Evolutionary conservation across 1,140 invertebrate species (phyloP), one percentile per base, ranked within the genome.

Genomic region (Ladona fulva): DNA sequence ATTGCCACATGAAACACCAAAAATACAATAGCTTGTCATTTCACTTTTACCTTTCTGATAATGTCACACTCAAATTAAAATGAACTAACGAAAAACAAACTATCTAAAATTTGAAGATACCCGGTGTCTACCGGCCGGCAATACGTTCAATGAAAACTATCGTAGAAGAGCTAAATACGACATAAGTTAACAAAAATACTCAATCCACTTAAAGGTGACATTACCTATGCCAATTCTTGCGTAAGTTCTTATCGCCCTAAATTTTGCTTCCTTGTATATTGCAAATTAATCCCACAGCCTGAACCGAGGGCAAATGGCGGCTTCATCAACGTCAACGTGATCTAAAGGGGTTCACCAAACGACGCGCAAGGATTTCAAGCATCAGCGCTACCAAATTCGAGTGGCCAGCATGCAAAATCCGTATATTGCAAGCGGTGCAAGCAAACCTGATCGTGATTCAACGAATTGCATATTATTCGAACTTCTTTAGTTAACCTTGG

Each of bases 301-400:
- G 80, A 80, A 81, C 82, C 81, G 79, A 82, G 84, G 85, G 84
- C 84, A 90, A 91, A 91, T 91, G 90, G 90, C 91, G 90, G 89
- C 89, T 66, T 66, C 52, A 87, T 89, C 86, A 87, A 91, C 90
- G 90, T 91, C 90, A 91, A 91, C 90, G 91, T 91, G 90, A 91
- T 89, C 88, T 87, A 66, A 66, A 66, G 52, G 52, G 52, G 52
- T 66, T 66, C 52, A 66, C 52, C 52, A 66, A 66, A 66, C 52
- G 52, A 66, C 52, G 52, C 52, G 52, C 52, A 66, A 66, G 52
- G 52, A 66, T 66, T 66, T 66, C 52, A 66, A 66, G 52, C 52
- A 66, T 19, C 52, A 66, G 52, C 52, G 52, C 52, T 66, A 19
- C 52, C 16, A 66, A 66, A 66, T 66, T 16, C n/a, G 8, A 66